phyloP scores from a whole-genome alignment of 2,797 vertebrate species.

The Tenualosa thibaudeaui region DNA sequence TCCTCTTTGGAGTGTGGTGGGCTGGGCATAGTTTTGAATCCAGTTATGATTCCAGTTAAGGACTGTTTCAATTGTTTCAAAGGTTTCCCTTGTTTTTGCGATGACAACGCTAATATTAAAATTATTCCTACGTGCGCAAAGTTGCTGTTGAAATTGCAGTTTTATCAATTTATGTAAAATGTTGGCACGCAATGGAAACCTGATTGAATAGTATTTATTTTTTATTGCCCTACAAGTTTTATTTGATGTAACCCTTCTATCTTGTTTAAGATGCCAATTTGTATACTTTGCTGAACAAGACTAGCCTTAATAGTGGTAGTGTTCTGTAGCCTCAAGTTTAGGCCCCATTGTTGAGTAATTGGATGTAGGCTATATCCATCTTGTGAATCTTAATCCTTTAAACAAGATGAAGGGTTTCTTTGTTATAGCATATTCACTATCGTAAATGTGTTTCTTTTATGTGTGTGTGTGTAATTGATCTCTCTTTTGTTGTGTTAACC shows the following conservation, averaged over 20 bases:
- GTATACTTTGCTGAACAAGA: not conserved
- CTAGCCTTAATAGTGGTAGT: too few species aligned
- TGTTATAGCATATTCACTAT: conserved; percentile 32
- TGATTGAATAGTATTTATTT: not conserved
- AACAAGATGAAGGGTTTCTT: conserved; percentile 48
- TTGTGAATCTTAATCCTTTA: not conserved
- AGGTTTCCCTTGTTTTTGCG: conserved; percentile 11
- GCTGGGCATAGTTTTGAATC: conserved; percentile 37
- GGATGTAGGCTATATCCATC: not conserved
- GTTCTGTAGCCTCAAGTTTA: not conserved
- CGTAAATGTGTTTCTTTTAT: not conserved
- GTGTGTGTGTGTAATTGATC: conserved; percentile 42
- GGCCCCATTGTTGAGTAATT: not conserved
- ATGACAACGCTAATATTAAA: not conserved
- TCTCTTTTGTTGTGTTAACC: conserved; percentile 45
- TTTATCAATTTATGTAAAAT: too few species aligned
- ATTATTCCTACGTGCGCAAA: not conserved
- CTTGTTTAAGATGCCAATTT: conserved; percentile 14
- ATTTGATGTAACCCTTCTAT: conserved; percentile 15
- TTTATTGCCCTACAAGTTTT: conserved; percentile 2
- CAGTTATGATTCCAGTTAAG: not conserved
- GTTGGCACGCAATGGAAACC: conserved; percentile 18
- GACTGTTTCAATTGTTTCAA: not conserved
- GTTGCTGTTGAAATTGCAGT: too few species aligned
- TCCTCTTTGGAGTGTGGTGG: not conserved